Evolutionary conservation across 2,888 invertebrate genomes (phyloP).

Genomic region (Sisyra nigra): DNA sequence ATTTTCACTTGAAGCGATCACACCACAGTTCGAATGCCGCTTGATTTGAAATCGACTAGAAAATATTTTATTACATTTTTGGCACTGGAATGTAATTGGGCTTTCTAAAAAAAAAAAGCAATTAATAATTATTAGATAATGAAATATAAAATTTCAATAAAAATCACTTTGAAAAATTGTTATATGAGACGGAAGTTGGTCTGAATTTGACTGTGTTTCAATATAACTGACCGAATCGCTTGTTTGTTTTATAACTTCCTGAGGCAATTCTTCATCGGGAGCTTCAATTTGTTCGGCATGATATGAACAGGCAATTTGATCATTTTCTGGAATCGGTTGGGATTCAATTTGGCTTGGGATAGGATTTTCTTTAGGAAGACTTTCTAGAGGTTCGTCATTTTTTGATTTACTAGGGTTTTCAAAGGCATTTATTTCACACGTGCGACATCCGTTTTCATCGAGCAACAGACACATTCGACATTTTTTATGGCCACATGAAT

Average conservation of each 20-base stretch:
- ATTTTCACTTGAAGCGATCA: not conserved
- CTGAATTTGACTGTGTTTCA: slow-evolving; percentile 13
- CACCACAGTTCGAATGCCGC: slow-evolving; percentile 43
- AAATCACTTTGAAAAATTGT: slow-evolving; percentile 6
- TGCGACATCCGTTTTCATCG: slow-evolving; percentile 47
- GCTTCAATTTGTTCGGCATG: not conserved
- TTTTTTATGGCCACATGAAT: slow-evolving; percentile 60
- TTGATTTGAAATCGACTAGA: slow-evolving; percentile 46
- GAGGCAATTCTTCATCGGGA: slow-evolving; percentile 10
- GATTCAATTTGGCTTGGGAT: not conserved
- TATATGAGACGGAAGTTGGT: slow-evolving; percentile 7
- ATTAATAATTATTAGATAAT: not conserved
- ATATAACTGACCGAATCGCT: no score
- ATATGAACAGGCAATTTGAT: not conserved
- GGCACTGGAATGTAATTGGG: slow-evolving; percentile 43
- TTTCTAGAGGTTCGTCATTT: not conserved
- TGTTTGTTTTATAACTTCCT: slow-evolving; percentile 5
- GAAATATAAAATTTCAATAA: not conserved
- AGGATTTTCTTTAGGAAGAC: not conserved
- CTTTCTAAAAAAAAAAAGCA: slow-evolving; percentile 25
- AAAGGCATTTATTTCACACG: slow-evolving; percentile 24
- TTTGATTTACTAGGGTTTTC: not conserved
- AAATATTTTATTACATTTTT: slow-evolving; percentile 49
- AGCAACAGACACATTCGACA: slow-evolving; percentile 53
- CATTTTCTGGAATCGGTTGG: not conserved